Conservation (phyloP, 2,888 invertebrate genomes). For the Patella depressa region DNA sequence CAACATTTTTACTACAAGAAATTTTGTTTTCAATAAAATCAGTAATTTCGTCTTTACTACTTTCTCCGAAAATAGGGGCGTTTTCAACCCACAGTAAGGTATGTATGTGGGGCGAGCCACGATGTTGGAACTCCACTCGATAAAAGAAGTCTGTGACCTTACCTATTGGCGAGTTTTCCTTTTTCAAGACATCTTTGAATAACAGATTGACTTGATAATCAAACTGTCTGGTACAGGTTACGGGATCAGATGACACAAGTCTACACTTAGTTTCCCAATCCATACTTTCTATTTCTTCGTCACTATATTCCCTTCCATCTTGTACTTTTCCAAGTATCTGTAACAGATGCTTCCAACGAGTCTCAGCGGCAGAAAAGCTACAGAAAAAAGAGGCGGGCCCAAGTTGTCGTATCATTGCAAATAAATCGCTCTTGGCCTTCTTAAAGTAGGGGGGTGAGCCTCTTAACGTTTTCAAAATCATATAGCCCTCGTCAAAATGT, state of each 20-base stretch:
- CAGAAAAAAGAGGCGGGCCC: slow-evolving; percentile 38
- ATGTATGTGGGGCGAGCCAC: slow-evolving; percentile 49
- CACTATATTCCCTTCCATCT: slow-evolving; percentile 30
- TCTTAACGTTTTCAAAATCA: slow-evolving; percentile 27
- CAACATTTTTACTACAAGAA: slow-evolving; percentile 30
- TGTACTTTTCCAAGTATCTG: slow-evolving; percentile 15
- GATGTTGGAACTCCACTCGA: slow-evolving; percentile 45
- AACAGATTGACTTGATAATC: slow-evolving; percentile 42
- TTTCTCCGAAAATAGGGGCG: slow-evolving; percentile 36
- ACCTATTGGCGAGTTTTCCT: slow-evolving; percentile 35
- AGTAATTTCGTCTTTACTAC: slow-evolving; percentile 29
- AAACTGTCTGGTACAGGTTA: slow-evolving; percentile 47
- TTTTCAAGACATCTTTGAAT: slow-evolving; percentile 25
- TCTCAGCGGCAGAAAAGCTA: slow-evolving; percentile 38
- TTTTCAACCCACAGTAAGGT: slow-evolving; percentile 40
- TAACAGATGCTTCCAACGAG: slow-evolving; percentile 22
- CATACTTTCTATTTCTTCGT: too few species aligned
- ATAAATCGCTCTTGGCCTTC: slow-evolving; percentile 26
- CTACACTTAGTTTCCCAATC: too few species aligned
- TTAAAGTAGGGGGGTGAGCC: slow-evolving; percentile 15
- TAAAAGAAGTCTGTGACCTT: slow-evolving; percentile 41
- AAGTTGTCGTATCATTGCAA: slow-evolving; percentile 44
- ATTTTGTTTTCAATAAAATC: slow-evolving; percentile 32
- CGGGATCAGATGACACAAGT: slow-evolving; percentile 44
- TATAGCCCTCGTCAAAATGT: slow-evolving; percentile 21